Conservation (phyloP, 2,797 vertebrate genomes). For the Darevskia nairensis region DNA sequence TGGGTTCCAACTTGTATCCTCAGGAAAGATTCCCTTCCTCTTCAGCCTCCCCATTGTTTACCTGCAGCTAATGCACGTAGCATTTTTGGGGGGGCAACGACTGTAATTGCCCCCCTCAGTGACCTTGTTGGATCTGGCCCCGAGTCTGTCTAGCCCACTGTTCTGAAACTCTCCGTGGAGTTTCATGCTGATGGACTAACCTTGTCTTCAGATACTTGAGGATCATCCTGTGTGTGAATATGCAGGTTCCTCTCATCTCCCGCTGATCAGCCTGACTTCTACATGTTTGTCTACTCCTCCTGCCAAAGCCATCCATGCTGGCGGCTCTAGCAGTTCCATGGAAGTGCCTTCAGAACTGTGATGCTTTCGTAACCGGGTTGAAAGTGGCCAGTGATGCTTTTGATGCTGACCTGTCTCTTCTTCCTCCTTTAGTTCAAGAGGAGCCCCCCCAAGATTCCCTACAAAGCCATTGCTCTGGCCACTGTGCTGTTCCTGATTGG, state of each 20-base stretch:
- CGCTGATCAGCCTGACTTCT: too few relatives aligned
- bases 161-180: too few relatives aligned
- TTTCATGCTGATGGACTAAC: too few relatives aligned
- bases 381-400: neutral
- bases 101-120: neutral
- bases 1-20: neutral
- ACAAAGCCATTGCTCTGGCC: slow-evolving; percentile 93
- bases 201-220: neutral
- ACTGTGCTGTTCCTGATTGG: slow-evolving; percentile 92
- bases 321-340: neutral
- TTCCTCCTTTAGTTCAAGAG: slow-evolving; percentile 88
- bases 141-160: neutral
- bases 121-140: neutral
- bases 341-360: neutral
- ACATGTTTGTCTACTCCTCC: too few relatives aligned
- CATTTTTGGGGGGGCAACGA: neutral
- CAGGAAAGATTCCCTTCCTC: neutral
- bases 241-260: too few relatives aligned
- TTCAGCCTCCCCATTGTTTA: neutral
- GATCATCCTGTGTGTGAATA: neutral
- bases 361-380: neutral
- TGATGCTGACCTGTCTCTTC: neutral
- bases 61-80: neutral
- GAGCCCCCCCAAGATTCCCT: slow-evolving; percentile 92
- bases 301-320: neutral